Evolutionary conservation across 1,140 invertebrate species (phyloP).

Genomic region (Tribolium castaneum): DNA sequence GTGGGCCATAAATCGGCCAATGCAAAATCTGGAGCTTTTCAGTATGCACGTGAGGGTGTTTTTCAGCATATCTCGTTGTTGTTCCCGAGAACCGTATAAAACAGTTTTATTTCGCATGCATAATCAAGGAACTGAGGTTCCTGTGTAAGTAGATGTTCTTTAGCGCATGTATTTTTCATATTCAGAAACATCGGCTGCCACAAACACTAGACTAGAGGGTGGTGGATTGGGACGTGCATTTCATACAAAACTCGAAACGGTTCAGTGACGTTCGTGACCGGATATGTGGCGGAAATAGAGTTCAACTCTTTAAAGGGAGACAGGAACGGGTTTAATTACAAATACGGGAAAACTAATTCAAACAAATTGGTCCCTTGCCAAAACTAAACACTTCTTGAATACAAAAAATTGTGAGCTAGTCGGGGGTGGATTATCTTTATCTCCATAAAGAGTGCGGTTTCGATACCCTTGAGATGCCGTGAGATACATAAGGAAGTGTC

Average conservation of each 20-base stretch:
- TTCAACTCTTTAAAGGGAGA: conserved; percentile 12
- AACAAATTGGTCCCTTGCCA: conserved; percentile 13
- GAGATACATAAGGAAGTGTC: neutral
- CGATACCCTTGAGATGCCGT: neutral
- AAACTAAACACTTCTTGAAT: conserved; percentile 8
- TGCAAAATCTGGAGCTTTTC: neutral
- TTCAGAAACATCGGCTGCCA: conserved; percentile 16
- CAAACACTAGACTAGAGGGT: conserved; percentile 20
- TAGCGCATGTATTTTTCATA: conserved; percentile 30
- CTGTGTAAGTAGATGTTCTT: conserved; percentile 29
- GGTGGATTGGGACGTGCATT: conserved; percentile 6
- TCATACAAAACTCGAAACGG: conserved; percentile 24
- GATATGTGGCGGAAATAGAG: conserved; percentile 32
- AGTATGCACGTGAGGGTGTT: neutral
- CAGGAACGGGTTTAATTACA: conserved; percentile 19
- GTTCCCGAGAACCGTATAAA: neutral
- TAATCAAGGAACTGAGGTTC: conserved; percentile 8
- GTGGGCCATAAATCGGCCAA: neutral
- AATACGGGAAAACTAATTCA: neutral
- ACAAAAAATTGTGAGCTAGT: neutral
- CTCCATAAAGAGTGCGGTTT: neutral
- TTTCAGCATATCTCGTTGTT: neutral
- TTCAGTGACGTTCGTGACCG: conserved; percentile 40
- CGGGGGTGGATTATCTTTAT: neutral
- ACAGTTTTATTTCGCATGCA: conserved; percentile 32